Conservation (phyloP, 2,113 vertebrate species). For the Cyanoramphus novaezelandiae region DNA sequence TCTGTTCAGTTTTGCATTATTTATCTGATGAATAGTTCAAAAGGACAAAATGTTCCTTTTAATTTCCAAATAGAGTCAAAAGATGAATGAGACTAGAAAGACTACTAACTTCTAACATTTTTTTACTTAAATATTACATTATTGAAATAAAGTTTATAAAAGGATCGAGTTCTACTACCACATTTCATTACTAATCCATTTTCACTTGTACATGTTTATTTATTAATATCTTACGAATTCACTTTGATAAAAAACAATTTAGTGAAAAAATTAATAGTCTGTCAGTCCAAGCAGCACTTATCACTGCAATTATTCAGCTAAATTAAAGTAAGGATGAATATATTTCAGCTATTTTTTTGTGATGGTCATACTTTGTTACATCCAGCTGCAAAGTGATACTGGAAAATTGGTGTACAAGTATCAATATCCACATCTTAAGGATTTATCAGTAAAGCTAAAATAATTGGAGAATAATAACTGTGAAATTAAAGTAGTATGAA, state of each 20-base stretch:
- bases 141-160: background rate
- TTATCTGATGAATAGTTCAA: background rate
- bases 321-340: background rate
- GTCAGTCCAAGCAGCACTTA: background rate
- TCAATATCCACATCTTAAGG: background rate
- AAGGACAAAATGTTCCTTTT: background rate
- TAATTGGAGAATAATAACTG: slow-evolving; percentile 1
- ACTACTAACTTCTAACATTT: background rate
- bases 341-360: background rate
- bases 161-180: background rate
- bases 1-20: background rate
- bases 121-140: background rate
- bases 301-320: background rate
- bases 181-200: background rate
- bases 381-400: background rate
- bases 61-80: background rate
- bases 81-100: background rate
- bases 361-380: background rate
- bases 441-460: slow-evolving; percentile 21
- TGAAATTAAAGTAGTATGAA: slow-evolving; percentile 19
- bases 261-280: background rate
- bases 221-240: background rate
- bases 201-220: background rate
- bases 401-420: background rate
- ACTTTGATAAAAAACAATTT: background rate